Percentiles rank a stretch among this genome's conserved stretches.
These are phyloP conservation scores for Mesaphorura yosii DNA, from an alignment of 1,140 invertebrate genomes.

Conservation along the genomic window DNA sequence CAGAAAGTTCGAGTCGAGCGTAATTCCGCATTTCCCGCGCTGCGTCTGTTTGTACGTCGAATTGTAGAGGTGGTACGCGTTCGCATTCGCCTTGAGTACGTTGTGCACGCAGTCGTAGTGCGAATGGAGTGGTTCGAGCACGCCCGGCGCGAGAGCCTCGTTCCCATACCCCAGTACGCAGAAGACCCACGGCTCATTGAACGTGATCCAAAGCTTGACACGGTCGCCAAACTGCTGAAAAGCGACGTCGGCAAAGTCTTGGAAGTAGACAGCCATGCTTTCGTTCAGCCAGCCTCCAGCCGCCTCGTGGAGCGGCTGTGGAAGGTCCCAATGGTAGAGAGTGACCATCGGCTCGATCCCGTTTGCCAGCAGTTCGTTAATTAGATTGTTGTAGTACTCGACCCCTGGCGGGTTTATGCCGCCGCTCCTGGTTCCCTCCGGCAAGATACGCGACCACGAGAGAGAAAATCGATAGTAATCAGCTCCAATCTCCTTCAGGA, in stretches of 20 bases:
- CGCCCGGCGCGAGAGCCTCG: conserved; percentile 23
- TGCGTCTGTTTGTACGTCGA: conserved; percentile 9
- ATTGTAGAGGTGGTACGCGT: conserved; percentile 18
- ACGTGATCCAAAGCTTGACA: conserved; percentile 41
- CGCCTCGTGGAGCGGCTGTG: conserved; percentile 34
- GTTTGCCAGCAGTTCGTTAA: conserved; percentile 46
- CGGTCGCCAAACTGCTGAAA: conserved; percentile 37
- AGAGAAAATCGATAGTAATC: conserved; percentile 26
- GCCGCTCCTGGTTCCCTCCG: conserved; percentile 10
- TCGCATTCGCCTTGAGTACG: conserved; percentile 21
- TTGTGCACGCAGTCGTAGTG: conserved; percentile 19
- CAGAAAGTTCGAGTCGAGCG: conserved; percentile 8
- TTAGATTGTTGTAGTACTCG: conserved; percentile 52
- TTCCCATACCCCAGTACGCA: conserved; percentile 28
- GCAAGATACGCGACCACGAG: conserved; percentile 27
- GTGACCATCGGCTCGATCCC: conserved; percentile 49
- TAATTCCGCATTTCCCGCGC: conserved; percentile 21
- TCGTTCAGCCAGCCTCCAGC: conserved; percentile 38
- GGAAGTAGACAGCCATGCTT: conserved; percentile 34
- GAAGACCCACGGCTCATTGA: conserved; percentile 38
- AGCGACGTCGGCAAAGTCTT: conserved; percentile 36
- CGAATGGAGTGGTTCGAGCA: conserved; percentile 33
- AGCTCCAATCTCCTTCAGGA: conserved; percentile 38
- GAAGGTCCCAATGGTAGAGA: conserved; percentile 39
- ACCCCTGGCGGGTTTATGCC: conserved; percentile 40